These are phyloP conservation scores for Loxodonta africana DNA, from an alignment of 2,113 vertebrate genomes.

Conservation along the genomic window DNA sequence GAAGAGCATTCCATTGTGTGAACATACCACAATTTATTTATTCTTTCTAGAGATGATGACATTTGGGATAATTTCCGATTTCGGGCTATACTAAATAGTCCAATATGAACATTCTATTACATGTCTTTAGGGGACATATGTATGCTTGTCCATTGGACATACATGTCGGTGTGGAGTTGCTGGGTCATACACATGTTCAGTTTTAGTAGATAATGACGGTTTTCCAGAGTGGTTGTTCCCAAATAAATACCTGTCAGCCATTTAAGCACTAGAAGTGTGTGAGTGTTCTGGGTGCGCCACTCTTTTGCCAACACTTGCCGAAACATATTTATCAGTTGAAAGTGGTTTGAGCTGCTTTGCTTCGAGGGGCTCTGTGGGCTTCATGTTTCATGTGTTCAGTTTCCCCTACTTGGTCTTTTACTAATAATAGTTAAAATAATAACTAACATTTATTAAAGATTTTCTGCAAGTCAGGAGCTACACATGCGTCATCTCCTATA, in stretches of 20 bases:
- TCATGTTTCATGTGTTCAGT: not conserved
- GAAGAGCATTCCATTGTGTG: no score
- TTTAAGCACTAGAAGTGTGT: not conserved
- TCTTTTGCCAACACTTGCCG: not conserved
- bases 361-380: not conserved
- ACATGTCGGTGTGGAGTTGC: not conserved
- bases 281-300: not conserved
- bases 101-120: not conserved
- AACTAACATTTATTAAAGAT: not conserved
- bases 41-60: not conserved
- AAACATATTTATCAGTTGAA: not conserved
- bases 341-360: not conserved
- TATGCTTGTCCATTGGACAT: not conserved
- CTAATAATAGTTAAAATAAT: conserved; percentile 5
- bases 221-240: not conserved
- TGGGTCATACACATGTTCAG: not conserved
- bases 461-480: not conserved
- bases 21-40: not conserved
- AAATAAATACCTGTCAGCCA: not conserved
- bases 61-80: not conserved
- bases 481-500: not conserved
- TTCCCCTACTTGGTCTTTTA: not conserved
- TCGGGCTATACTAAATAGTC: not conserved
- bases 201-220: not conserved
- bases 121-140: not conserved